Conservation (phyloP, 2,113 vertebrate species). For the Sisor rabdophorus region DNA sequence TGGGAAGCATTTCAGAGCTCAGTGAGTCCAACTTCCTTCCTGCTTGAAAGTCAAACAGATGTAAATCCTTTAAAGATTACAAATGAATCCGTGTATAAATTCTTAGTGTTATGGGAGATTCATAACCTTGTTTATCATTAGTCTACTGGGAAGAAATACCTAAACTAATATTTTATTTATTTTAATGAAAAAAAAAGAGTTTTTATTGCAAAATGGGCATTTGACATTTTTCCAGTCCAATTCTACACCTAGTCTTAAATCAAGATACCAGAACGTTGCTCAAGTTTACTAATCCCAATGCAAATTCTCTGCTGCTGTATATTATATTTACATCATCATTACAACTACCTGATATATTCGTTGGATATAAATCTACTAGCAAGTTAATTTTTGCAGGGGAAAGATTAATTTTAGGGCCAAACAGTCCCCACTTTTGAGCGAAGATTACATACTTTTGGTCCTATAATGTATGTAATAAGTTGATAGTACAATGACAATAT, state of each 20-base stretch:
- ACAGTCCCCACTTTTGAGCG: too few relatives aligned
- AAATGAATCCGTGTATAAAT: too few relatives aligned
- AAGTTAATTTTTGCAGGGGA: too few relatives aligned
- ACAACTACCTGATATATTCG: not conserved
- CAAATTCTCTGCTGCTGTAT: not conserved
- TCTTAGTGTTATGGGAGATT: not conserved
- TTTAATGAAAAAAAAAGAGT: not conserved
- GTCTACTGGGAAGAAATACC: not conserved
- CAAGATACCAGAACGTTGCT: not conserved
- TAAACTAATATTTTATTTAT: not conserved
- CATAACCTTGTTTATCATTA: not conserved
- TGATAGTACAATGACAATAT: too few relatives aligned
- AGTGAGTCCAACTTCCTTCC: slow-evolving; percentile 70
- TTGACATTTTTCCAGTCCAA: too few relatives aligned
- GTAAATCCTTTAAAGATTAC: not conserved
- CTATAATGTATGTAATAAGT: too few relatives aligned
- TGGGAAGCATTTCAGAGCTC: slow-evolving; percentile 90
- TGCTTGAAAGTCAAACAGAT: not conserved
- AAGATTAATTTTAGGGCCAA: too few relatives aligned
- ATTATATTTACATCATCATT: not conserved
- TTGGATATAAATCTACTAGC: not conserved
- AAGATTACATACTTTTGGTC: too few relatives aligned
- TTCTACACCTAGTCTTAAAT: too few relatives aligned
- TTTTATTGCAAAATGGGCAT: not conserved
- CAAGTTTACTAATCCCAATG: not conserved